Evolutionary conservation across 1,140 invertebrate genomes (phyloP), one percentile per base, ranked within the genome.

Genomic region (Cotesia typhae): DNA sequence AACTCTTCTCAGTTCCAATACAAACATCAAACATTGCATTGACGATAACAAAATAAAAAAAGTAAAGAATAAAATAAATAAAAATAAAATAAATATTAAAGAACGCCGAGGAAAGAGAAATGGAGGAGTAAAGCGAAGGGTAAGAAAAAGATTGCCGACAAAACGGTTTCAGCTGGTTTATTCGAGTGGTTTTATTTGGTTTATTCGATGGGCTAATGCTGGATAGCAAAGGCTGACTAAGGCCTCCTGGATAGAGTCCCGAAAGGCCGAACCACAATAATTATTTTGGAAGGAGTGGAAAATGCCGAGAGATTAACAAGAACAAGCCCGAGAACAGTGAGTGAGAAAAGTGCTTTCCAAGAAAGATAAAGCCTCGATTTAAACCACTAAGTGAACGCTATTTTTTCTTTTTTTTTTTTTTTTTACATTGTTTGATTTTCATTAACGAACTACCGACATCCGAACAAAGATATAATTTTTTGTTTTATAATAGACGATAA

Each of bases 391-490:
- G 80, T 81, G 78, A 80, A 81, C 76, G 78, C 80, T 80, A 82
- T 85, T 83, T 87, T 28, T 28, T 28, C 1, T 28, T 28, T 28
- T 28, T 28, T 28, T 28, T 28, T 28, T 28, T 28, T 28, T 82
- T 83, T 82, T 47, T 47, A 9, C 81, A 81, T 84, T 87, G 85
- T 87, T 87, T 86, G 85, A 85, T 86, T 87, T 87, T 86, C 85
- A 87, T 87, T 87, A 86, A 86, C 84, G 80, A 86, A 82, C 82
- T 79, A 79, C n/a, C 41, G 14, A 38, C 5, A 47, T 47, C 10
- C 28, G 14, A 61, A 61, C 38, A 51, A 66, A 35, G 14, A 47
- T 9, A 47, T 47, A 9, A 47, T 10, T 47, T 47, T 47, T 47
- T 57, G 10, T 57, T 4, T 20, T 47, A 47, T 47, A 47, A 47